These are phyloP conservation scores for Danaus melanippus DNA, from an alignment of 1,140 invertebrate genomes.

Conservation along the genomic window DNA sequence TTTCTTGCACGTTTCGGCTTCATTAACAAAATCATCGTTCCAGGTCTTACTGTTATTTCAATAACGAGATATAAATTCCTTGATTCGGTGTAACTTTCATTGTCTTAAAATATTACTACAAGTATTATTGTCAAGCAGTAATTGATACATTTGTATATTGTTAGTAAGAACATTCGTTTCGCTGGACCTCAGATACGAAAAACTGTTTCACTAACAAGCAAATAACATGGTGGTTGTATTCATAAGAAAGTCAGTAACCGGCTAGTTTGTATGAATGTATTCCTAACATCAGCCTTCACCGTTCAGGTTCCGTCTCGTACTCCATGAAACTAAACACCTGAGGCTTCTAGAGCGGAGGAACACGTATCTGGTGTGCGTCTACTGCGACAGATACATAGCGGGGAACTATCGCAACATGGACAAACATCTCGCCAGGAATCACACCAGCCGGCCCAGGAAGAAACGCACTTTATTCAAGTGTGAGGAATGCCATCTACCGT, in stretches of 20 bases:
- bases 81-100: too few relatives aligned
- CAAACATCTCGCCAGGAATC: conserved; percentile 11
- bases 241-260: neutral
- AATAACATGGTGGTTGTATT: neutral
- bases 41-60: too few relatives aligned
- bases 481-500: conserved; percentile 14
- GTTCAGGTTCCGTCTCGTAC: conserved; percentile 26
- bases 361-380: conserved; percentile 14
- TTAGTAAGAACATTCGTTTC: too few relatives aligned
- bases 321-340: conserved; percentile 25
- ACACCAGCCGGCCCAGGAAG: conserved; percentile 2
- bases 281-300: conserved; percentile 1
- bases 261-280: neutral
- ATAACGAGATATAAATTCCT: too few relatives aligned
- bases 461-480: conserved; percentile 7
- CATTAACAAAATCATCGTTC: too few relatives aligned
- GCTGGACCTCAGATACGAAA: too few relatives aligned
- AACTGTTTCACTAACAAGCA: too few relatives aligned
- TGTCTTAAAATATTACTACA: too few relatives aligned
- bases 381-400: conserved; percentile 28
- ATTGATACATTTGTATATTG: too few relatives aligned
- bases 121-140: too few relatives aligned
- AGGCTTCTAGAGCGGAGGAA: conserved; percentile 4
- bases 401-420: conserved; percentile 8
- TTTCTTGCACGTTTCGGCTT: too few relatives aligned